These are phyloP conservation scores for Cynoglossus semilaevis DNA, from an alignment of 2,113 vertebrate species.

Conservation along the genomic window DNA sequence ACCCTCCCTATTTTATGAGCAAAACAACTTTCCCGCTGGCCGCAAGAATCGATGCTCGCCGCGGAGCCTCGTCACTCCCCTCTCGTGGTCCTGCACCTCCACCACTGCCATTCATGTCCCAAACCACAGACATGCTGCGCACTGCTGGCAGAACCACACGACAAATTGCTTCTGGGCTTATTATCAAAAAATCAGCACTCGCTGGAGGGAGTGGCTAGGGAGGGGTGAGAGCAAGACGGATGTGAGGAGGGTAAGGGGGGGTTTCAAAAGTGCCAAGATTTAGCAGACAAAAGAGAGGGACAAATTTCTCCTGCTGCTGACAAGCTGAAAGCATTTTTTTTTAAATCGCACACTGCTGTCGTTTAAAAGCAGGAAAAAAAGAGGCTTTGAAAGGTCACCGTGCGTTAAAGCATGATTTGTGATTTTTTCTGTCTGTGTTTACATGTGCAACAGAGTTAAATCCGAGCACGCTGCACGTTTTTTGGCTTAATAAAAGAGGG, in stretches of 20 bases:
- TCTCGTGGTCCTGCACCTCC: conserved; percentile 42
- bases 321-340: conserved; percentile 43
- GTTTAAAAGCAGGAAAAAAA: conserved; percentile 23
- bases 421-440: conserved; percentile 9
- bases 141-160: conserved; percentile 55
- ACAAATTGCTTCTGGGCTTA: conserved; percentile 71
- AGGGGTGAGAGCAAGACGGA: background rate
- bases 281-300: conserved; percentile 52
- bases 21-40: conserved; percentile 66
- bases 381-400: conserved; percentile 46
- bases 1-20: conserved; percentile 25
- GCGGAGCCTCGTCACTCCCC: conserved; percentile 50
- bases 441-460: background rate
- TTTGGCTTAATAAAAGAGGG: conserved; percentile 14
- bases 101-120: conserved; percentile 57
- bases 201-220: conserved; percentile 49
- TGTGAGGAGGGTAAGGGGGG: background rate
- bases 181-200: conserved; percentile 69
- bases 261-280: conserved; percentile 37
- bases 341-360: conserved; percentile 48
- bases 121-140: conserved; percentile 54
- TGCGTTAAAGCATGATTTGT: conserved; percentile 11
- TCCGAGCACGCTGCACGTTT: conserved; percentile 8
- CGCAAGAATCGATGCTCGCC: conserved; percentile 64
- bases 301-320: conserved; percentile 42